Base-by-base conservation (phyloP, 2,797 vertebrate genomes). In the Yasuhikotakia modesta region DNA sequence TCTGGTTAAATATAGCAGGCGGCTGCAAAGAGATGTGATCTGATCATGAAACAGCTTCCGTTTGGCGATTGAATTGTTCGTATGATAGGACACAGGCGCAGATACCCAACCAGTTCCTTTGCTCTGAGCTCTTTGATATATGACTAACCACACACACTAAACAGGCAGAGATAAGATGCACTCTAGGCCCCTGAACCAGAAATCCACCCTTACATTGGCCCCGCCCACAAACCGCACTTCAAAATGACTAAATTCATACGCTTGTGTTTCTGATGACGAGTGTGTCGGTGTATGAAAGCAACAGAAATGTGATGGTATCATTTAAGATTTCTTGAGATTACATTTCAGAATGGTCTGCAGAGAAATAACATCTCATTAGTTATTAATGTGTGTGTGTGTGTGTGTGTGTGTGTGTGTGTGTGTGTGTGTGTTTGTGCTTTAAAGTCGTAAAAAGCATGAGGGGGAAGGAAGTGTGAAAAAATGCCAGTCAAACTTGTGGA, bases 1-100 rank as follows among this genome's bases (percentile, higher is more conserved):
- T 14, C 72, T 61, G 65, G 81, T 87, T 89, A 87, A 86, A 87
- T 86, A 85, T 86, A 86, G 85, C 77, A 70, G 84, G 72, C 2
- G 45, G 46, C 39, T 65, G 76, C 67, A 30, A 43, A 39, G 32
- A 24, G 19, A 58, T 63, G 48, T 24, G 27, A 73, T 16, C 81
- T 76, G 71, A 86, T 88, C 82, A 86, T 64, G 86, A 81, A 87
- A 87, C 76, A 32, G 83, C 46, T 48, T 75, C 46, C 48, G 39
- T 35, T 21, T 75, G 24, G 30, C 48, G 14, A 2, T 76, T 67
- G 67, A 76, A 76, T 76, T 67, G 73, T 76, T 67, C 61, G 24
- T 52, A 46, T 76, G 57, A 76, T 39, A 5, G 52, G 63, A 67
- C 57, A 64, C 64, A 21, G 46, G 67, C 22, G 12, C 48, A 55